Percentiles rank a stretch among this genome's conserved stretches.
Evolutionary conservation across 2,113 vertebrate genomes (phyloP).

Genomic region (Sclerurus mexicanus): DNA sequence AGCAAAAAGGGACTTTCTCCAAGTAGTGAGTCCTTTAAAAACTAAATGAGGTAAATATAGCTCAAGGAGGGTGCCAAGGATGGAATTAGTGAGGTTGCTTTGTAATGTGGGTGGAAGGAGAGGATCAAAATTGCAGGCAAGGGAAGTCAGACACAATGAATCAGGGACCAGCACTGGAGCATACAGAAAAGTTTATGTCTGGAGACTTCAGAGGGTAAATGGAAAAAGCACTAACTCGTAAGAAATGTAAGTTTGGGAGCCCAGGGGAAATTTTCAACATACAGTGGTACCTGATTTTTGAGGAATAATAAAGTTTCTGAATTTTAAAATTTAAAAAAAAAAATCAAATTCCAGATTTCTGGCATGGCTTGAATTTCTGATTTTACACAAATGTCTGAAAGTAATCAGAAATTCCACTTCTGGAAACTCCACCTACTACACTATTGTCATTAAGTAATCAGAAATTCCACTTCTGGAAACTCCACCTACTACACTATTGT

Average conservation of each 20-base stretch:
- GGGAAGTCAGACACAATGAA: background rate
- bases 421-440: background rate
- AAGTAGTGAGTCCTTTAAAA: background rate
- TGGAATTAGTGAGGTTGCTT: background rate
- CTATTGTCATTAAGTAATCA: too few species aligned
- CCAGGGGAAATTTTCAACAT: background rate
- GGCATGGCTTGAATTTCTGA: background rate
- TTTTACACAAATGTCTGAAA: background rate
- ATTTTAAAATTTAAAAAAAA: background rate
- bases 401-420: background rate
- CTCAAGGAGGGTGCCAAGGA: background rate
- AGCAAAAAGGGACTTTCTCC: background rate
- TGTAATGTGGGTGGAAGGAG: background rate
- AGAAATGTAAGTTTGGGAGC: background rate
- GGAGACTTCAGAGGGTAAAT: background rate
- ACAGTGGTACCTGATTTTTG: background rate
- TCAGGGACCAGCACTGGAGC: background rate
- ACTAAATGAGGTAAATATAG: conserved; percentile 11
- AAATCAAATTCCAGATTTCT: background rate
- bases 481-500: background rate
- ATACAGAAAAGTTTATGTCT: background rate
- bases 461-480: background rate
- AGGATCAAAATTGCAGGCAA: background rate
- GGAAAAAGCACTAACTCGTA: background rate
- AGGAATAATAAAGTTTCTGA: background rate